Evolutionary conservation across 2,888 invertebrate genomes (phyloP).

Genomic region (Polyommatus iphigenia): DNA sequence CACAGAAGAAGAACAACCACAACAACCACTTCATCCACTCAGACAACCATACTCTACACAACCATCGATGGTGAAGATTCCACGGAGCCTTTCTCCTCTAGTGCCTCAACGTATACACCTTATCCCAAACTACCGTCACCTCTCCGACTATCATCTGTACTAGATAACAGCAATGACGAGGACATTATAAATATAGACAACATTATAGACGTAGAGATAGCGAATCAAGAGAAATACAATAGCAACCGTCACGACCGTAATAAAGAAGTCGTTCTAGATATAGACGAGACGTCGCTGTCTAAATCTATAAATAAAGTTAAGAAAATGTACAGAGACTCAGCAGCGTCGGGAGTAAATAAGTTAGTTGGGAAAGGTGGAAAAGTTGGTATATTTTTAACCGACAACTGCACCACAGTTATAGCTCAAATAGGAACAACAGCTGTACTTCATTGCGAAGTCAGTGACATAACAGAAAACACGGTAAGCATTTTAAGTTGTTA

Average conservation of each 20-base stretch:
- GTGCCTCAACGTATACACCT: slow-evolving; percentile 51
- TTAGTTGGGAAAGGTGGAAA: slow-evolving; percentile 65
- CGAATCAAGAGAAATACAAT: slow-evolving; percentile 56
- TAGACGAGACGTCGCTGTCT: slow-evolving; percentile 60
- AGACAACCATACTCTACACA: slow-evolving; percentile 56
- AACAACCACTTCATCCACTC: slow-evolving; percentile 52
- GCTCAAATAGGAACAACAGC: slow-evolving; percentile 83
- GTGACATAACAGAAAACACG: slow-evolving; percentile 82
- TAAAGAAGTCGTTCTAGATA: slow-evolving; percentile 60
- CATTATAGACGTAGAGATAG: slow-evolving; percentile 55
- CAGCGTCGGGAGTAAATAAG: slow-evolving; percentile 66
- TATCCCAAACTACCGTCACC: slow-evolving; percentile 68
- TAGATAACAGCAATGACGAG: slow-evolving; percentile 61
- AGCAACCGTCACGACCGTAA: slow-evolving; percentile 56
- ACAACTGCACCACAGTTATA: slow-evolving; percentile 82
- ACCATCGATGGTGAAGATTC: slow-evolving; percentile 51
- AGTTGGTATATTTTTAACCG: slow-evolving; percentile 78
- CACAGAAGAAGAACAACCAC: slow-evolving; percentile 73
- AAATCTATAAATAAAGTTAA: slow-evolving; percentile 69
- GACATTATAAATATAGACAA: slow-evolving; percentile 69
- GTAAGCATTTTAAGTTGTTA: slow-evolving; percentile 61
- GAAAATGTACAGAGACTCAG: slow-evolving; percentile 76
- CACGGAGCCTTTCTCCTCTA: slow-evolving; percentile 56
- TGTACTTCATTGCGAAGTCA: slow-evolving; percentile 82
- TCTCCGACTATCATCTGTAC: slow-evolving; percentile 57